Conservation (phyloP, 2,888 invertebrate species). For the Chorisops tibialis region DNA sequence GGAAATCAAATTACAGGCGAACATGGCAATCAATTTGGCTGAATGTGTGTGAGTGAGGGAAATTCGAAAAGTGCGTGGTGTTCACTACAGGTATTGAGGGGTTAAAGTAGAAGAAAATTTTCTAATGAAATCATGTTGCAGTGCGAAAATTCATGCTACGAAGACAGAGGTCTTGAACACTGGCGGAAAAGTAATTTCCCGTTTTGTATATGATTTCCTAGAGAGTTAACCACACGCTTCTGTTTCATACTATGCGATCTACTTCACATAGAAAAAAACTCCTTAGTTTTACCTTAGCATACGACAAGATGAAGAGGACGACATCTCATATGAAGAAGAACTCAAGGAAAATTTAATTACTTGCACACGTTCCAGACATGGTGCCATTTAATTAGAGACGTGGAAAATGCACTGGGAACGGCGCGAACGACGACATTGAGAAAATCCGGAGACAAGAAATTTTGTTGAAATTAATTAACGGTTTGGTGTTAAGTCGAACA, state of each 20-base stretch:
- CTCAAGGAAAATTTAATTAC: slow-evolving; percentile 26
- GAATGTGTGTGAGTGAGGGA: neutral
- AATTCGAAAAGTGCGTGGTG: neutral
- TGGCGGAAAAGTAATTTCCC: too few species aligned
- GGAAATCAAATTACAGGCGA: neutral
- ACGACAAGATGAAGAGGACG: slow-evolving; percentile 11
- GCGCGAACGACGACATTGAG: neutral
- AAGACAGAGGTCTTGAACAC: too few species aligned
- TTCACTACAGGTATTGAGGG: too few species aligned
- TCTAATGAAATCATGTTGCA: too few species aligned
- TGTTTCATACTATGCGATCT: neutral
- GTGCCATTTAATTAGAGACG: slow-evolving; percentile 29
- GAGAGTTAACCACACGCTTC: too few species aligned
- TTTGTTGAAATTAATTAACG: slow-evolving; percentile 30
- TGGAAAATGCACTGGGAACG: slow-evolving; percentile 24
- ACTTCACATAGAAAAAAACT: neutral
- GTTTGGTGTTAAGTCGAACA: slow-evolving; percentile 19
- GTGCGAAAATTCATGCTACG: too few species aligned
- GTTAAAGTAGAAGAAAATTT: too few species aligned
- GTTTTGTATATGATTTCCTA: too few species aligned
- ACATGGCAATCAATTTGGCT: slow-evolving; percentile 5
- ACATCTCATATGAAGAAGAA: slow-evolving; percentile 3
- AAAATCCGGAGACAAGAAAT: slow-evolving; percentile 2
- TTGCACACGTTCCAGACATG: slow-evolving; percentile 26
- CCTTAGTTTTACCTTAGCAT: neutral